Evolutionary conservation across 2,797 vertebrate species (phyloP), one percentile per base, ranked within the genome.

Genomic region (Hephaestus fuliginosus): DNA sequence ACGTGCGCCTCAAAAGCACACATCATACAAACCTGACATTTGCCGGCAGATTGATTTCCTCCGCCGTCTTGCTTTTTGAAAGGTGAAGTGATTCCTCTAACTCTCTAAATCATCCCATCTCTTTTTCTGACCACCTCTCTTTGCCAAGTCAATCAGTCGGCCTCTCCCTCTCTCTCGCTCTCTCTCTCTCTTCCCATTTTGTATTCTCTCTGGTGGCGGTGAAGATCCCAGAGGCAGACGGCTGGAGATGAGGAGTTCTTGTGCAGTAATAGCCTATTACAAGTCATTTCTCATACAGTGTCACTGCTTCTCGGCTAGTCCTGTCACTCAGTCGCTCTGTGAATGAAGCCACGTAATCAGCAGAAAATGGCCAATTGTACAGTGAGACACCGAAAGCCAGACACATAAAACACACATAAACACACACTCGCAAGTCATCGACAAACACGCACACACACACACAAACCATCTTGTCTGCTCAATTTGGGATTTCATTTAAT

Each of bases 241-340:
- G 70, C 61, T 80, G 79, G 67, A 83, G 81, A 84, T 70, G 48
- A 81, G 64, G 46, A 57, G 55, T 36, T 70, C 57, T 86, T 78
- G 58, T 77, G 75, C 78, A 77, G 74, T 91, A 86, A 91, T 78
- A 69, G 71, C 53, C 82, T 75, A 74, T 87, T 89, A 86, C 79
- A 81, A 82, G 64, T 65, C 20, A 76, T 79, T 82, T 71, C 67
- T 90, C 55, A 73, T 61, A 83, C 52, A 22, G 22, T 78, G 75
- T 60, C 56, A 64, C 73, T 70, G 77, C 68, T 80, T 76, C 57
- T 22, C 36, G 33, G 58, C 36, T 41, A 5, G 22, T 69, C 78
- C 55, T 78, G 71, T 65, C 69, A 74, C 66, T 69, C 80, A 56
- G 71, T 78, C 70, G 76, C 71, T 73, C 68, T 70, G 49, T 74